These are phyloP conservation scores for Myotis yumanensis DNA, from an alignment of 2,113 vertebrate genomes.

Conservation along the genomic window DNA sequence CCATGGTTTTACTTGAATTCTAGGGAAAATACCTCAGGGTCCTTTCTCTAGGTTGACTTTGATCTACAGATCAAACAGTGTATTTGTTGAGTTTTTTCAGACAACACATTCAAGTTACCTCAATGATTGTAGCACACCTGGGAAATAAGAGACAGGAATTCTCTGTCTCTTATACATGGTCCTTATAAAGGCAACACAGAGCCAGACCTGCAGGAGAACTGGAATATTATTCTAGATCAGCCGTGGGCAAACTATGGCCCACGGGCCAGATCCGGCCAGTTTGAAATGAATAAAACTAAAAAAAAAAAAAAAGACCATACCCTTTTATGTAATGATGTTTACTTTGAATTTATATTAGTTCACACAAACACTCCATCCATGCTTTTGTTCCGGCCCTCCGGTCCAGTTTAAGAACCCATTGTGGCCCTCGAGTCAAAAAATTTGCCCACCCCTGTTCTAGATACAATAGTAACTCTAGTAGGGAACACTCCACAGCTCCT, in stretches of 20 bases:
- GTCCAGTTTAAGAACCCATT: too few species aligned
- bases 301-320: too few species aligned
- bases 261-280: too few species aligned
- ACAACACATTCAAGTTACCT: background rate
- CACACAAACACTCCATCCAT: too few species aligned
- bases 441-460: too few species aligned
- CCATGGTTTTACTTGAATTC: background rate
- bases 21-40: background rate
- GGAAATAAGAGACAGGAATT: conserved; percentile 27
- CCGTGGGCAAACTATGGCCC: too few species aligned
- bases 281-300: too few species aligned
- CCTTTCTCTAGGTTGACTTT: background rate
- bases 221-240: background rate
- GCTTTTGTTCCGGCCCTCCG: too few species aligned
- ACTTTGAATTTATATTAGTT: too few species aligned
- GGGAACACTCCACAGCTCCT: background rate
- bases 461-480: background rate
- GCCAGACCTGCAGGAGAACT: background rate
- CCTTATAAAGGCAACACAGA: background rate
- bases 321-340: too few species aligned
- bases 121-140: background rate
- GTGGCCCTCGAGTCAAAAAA: too few species aligned
- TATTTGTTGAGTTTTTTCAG: background rate
- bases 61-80: background rate
- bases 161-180: background rate